These are phyloP conservation scores for Meteorus sp. DNA, from an alignment of 1,140 invertebrate genomes.

Conservation along the genomic window DNA sequence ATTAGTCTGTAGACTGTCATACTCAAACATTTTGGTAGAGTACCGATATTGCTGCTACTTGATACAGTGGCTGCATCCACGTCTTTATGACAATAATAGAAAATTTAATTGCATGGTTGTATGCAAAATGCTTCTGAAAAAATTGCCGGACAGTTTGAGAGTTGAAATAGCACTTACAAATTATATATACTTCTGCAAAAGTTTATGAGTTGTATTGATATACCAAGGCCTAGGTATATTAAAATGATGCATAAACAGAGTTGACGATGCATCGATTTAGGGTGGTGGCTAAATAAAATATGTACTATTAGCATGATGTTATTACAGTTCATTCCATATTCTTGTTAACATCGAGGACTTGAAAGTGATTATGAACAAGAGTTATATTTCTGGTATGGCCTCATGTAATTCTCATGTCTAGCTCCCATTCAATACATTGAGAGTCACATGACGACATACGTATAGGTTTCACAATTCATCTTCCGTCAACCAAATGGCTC, in stretches of 20 bases:
- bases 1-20: constrained; percentile 39
- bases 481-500: constrained; percentile 26
- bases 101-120: constrained; percentile 25
- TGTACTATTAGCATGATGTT: constrained; percentile 37
- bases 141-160: constrained; percentile 39
- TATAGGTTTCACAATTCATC: constrained; percentile 6
- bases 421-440: constrained; percentile 43
- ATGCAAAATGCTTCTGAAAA: background rate
- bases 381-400: constrained; percentile 39
- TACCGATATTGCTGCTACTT: constrained; percentile 16
- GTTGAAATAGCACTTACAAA: constrained; percentile 34
- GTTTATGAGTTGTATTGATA: constrained; percentile 29
- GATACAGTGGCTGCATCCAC: constrained; percentile 24
- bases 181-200: constrained; percentile 21
- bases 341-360: constrained; percentile 51
- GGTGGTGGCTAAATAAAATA: constrained; percentile 47
- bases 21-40: constrained; percentile 41
- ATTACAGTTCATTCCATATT: constrained; percentile 53
- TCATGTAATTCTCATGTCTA: constrained; percentile 39
- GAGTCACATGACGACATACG: constrained; percentile 45
- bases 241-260: constrained; percentile 25
- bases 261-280: constrained; percentile 30
- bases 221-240: constrained; percentile 46
- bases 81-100: constrained; percentile 45
- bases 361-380: constrained; percentile 22